Base-by-base conservation (phyloP, 2,888 invertebrate species). In the Melieria crassipennis region DNA sequence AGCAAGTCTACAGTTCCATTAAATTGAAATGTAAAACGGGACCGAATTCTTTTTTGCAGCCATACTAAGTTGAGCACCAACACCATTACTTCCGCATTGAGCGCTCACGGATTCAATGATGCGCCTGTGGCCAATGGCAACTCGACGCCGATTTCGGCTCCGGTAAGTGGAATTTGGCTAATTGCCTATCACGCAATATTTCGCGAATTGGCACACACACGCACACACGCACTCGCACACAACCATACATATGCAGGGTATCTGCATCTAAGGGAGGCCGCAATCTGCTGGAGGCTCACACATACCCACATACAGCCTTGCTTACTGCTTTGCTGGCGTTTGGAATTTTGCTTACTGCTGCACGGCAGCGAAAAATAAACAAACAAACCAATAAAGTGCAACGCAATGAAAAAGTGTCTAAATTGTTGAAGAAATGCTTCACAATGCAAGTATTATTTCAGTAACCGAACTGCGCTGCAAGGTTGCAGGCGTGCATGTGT, bases 51-150 rank as follows among this genome's bases (percentile, higher is more conserved):
- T 57, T 9, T 58, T 85, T 85, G 42, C 82, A 91, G 94, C 74
- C 91, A 92, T 82, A 89, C 90, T 77, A 92, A 91, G 84, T 88
- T 92, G 80, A 93, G 94, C 75, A 91, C 91, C 75, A 91, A 90
- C 82, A 90, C 93, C 65, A 94, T 94, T 81, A 92, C 93, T 71
- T 91, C 94, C 71, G 93, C 93, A 70, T 88, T 94, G 77, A 88
- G 88, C 74, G 86, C 85, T 72, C 88, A 89, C 66, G 86, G 86
- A 70, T 85, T 80, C 74, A 70, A 72, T 46, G 82, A 81, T 80
- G 85, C 88, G 71, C 82, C 88, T 71, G 87, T 81, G 73, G 78
- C 83, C 73, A 85, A 85, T 77, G 84, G 84, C 72, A 81, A 73
- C 77, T 78, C 81, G 10, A 76, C 82, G 62, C 82, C 83, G 61